Percentiles rank a stretch among this genome's conserved stretches.
phyloP scores from a whole-genome alignment of 2,888 invertebrate species.

The Acholoe squamosa region DNA sequence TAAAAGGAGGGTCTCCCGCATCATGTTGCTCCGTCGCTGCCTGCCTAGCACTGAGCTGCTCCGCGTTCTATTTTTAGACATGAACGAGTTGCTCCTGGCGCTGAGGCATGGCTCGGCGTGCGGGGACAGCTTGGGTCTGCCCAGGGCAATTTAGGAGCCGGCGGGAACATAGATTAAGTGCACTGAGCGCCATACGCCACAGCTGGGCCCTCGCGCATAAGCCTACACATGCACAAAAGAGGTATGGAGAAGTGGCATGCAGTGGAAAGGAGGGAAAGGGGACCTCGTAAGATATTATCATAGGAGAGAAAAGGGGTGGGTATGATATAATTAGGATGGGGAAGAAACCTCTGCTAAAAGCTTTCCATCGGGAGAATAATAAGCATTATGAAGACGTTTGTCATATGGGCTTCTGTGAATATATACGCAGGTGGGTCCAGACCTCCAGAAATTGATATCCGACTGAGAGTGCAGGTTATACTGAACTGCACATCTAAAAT shows the following conservation, averaged over 20 bases:
- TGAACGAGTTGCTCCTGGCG: background rate
- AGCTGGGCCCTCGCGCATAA: background rate
- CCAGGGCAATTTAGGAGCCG: background rate
- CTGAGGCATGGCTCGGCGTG: background rate
- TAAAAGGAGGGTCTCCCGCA: background rate
- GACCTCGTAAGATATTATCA: too few relatives aligned
- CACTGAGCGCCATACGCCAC: background rate
- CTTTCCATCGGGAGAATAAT: too few relatives aligned
- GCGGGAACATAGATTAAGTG: slow-evolving; percentile 44
- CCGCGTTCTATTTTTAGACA: background rate
- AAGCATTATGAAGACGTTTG: too few relatives aligned
- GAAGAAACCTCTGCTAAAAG: too few relatives aligned
- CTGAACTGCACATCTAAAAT: too few relatives aligned
- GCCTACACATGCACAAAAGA: background rate
- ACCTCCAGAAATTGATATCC: too few relatives aligned
- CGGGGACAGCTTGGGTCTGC: slow-evolving; percentile 8
- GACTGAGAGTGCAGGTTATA: too few relatives aligned
- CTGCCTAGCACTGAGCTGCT: background rate
- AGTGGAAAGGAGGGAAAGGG: background rate
- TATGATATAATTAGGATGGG: too few relatives aligned
- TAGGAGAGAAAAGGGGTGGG: too few relatives aligned
- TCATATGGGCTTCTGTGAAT: too few relatives aligned
- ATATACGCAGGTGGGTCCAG: too few relatives aligned
- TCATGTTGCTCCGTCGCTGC: background rate
- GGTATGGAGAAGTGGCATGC: background rate